Evolutionary conservation across 2,113 vertebrate species (phyloP), one percentile per base, ranked within the genome.

Genomic region (Camelus dromedarius): DNA sequence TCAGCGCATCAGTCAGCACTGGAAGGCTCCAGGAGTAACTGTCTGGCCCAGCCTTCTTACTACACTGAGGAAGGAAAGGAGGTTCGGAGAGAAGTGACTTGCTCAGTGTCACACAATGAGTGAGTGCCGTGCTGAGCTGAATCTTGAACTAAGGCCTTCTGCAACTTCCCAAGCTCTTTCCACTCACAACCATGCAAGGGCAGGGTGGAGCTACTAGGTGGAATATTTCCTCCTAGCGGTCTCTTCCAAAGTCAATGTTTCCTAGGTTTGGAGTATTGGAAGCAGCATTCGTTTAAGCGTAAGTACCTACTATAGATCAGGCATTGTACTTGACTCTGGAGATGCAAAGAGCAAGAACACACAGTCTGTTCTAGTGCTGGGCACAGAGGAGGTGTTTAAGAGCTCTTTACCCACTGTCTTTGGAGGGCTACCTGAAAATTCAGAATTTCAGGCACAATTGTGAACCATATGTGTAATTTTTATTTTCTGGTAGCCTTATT

Each of bases 141-240:
- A 76, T 60, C n/a, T 56, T 93, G 38, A 88, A 80, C n/a, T 54
- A 83, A 91, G 76, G n/a, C 87, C 28, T 84, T 35, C 80, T 60
- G 16, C 54, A 28, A 70, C 48, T 75, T 83, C 14, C 64, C 42
- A 81, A 46, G 52, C 18, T 80, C 64, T 62, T 66, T 86, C 60
- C 32, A 64, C 20, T 73, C 73, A 86, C 18, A 70, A 28, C 9
- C 66, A 30, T 6, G 5, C 13, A 88, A 26, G 7, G 15, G 26
- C 18, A 75, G 24, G 32, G 22, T n/a, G 5, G 35, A 10, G 16
- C 81, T 85, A 3, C 88, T 72, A 20, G 72, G 46, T 12, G 35
- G 77, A 28, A 1, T 42, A 26, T 89, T 64, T 86, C 42, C 30
- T 81, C 56, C 32, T 82, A 73, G 13, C 24, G 77, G 18, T 80